phyloP scores from a whole-genome alignment of 2,888 invertebrate species.

The Proisotoma minuta region DNA sequence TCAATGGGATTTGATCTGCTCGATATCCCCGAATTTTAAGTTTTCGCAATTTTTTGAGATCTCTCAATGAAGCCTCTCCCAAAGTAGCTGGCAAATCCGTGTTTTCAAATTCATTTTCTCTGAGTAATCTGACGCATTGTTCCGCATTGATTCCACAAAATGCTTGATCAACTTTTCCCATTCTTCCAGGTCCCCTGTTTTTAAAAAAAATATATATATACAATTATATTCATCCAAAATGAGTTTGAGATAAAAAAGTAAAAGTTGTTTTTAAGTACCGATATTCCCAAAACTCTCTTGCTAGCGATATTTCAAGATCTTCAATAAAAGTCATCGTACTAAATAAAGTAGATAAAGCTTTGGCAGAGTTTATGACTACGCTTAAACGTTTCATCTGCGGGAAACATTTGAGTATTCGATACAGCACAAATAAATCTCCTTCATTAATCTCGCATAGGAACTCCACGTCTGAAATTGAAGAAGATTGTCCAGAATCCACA shows the following conservation, averaged over 20 bases:
- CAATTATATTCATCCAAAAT: too few species aligned
- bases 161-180: conserved; percentile 15
- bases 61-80: conserved; percentile 13
- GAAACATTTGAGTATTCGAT: conserved; percentile 18
- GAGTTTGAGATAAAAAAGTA: too few species aligned
- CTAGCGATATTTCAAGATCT: conserved; percentile 20
- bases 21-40: conserved; percentile 17
- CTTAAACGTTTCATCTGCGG: conserved; percentile 18
- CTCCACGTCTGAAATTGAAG: conserved; percentile 7
- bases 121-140: not conserved
- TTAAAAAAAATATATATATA: too few species aligned
- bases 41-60: conserved; percentile 11
- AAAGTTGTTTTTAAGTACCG: too few species aligned
- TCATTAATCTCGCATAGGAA: conserved; percentile 22
- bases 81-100: conserved; percentile 18
- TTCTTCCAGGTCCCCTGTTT: not conserved
- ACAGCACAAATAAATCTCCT: conserved; percentile 12
- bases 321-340: conserved; percentile 15
- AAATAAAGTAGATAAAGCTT: conserved; percentile 16
- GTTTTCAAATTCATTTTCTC: conserved; percentile 3
- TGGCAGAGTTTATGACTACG: conserved; percentile 9
- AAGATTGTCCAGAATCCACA: conserved; percentile 11
- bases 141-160: conserved; percentile 17
- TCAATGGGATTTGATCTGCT: conserved; percentile 19
- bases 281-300: conserved; percentile 17